Base-by-base conservation (phyloP, 1,140 invertebrate genomes). In the Camponotus vicinus region DNA sequence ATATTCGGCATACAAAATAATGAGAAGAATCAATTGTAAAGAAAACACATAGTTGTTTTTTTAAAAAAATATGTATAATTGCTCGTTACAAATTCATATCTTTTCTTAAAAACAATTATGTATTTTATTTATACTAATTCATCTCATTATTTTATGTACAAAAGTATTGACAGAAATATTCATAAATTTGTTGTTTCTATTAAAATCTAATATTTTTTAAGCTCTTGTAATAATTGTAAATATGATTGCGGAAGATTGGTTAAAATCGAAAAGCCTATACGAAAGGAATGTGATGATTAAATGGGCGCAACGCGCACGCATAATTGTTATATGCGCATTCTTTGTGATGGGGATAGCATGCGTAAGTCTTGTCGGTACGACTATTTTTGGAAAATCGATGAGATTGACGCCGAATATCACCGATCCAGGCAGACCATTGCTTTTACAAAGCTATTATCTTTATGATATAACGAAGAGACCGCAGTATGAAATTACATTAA, bases 231-330 rank as follows among this genome's bases (percentile, higher is more conserved):
- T 37, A 1, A 63, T 63, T 21, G 32, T 77, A 15, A 63, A 77
- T n/a, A 77, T 77, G 75, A 6, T 77, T 7, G 15, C 27, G 40
- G 27, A 63, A 6, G 75, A 77, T 77, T 77, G 75, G 75, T 45
- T 32, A n/a, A 77, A 45, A 2, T n/a, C 75, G 11, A 63, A 32
- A 63, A 77, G 9, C 11, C 7, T 27, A n/a, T 40, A 77, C 63
- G 75, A 77, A 1, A 63, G 27, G 45, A 64, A 3, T 1, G 3
- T 77, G 27, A 77, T 77, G 75, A 77, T 77, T 4, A 59, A 13
- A 63, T 63, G 21, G 18, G 75, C 75, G 5, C 57, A 45, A 15
- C 59, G 0, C 42, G n/a, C 73, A 27, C 73, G 73, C 3, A 76
- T 18, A 61, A 42, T 61, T 61, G 61, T 76, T 42, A 45, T 32